A percentile compares a stretch with the other conserved stretches of the same genome.
phyloP scores from a whole-genome alignment of 2,797 vertebrate genomes.

The Dipus sagitta region DNA sequence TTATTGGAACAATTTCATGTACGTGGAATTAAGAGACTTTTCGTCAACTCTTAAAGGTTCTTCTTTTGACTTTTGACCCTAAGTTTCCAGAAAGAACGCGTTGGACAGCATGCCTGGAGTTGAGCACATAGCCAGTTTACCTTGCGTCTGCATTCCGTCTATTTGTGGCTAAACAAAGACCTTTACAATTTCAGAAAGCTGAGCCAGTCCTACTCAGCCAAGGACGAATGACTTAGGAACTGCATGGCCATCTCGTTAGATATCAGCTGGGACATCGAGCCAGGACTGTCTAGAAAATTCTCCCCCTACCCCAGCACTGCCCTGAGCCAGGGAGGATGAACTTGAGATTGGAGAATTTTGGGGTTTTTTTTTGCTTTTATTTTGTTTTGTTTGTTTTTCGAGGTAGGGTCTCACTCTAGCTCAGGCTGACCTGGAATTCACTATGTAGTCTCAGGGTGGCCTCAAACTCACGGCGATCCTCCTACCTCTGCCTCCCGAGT shows the following conservation, averaged over 20 bases:
- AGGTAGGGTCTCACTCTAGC: too few species aligned
- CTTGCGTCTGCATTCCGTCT: neutral
- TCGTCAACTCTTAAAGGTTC: neutral
- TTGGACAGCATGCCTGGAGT: neutral
- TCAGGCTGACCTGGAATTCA: too few species aligned
- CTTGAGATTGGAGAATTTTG: neutral
- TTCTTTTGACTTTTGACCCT: neutral
- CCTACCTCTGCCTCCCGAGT: too few species aligned
- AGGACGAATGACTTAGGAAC: neutral
- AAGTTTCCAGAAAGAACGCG: neutral
- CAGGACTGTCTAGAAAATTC: neutral
- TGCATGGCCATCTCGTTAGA: neutral
- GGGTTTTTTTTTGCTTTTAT: too few species aligned
- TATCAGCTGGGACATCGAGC: neutral
- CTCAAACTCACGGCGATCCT: too few species aligned
- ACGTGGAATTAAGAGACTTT: neutral
- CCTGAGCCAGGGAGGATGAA: neutral
- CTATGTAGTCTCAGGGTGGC: too few species aligned
- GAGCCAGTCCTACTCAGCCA: neutral
- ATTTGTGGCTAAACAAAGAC: constrained; percentile 24
- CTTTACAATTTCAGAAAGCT: neutral
- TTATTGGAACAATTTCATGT: neutral
- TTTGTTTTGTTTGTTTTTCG: too few species aligned
- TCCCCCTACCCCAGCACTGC: neutral
- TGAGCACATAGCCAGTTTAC: neutral